Base-by-base conservation (phyloP, 2,888 invertebrate genomes). In the Drosophila trichaetosa region DNA sequence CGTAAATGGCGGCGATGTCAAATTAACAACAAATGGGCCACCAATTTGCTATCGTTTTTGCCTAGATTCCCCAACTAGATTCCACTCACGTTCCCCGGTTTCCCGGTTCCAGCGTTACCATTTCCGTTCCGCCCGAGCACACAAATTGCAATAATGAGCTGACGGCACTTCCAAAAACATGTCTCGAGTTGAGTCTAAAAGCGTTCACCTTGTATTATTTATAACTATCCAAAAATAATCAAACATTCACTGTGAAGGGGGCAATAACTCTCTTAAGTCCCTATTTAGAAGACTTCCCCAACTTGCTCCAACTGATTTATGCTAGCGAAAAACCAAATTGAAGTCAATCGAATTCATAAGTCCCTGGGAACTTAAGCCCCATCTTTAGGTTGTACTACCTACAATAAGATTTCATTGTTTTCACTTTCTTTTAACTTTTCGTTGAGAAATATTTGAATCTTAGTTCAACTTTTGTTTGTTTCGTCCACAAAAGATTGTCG, bases 1-100 rank as follows among this genome's bases (percentile, higher is more conserved):
- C 70, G 33, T 72, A 69, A 68, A 73, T 65, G 68, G 68, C 46
- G 53, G 36, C 67, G 52, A 73, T 79, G 72, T 63, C 72, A 83
- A 86, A 76, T 83, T 74, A 81, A 74, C 74, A 69, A 71, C 71
- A 62, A 78, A 70, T 60, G 60, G 48, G 57, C 36, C 60, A 57
- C 60, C 53, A 74, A 67, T 73, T 59, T 38, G 51, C 21, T 36
- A 38, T 21, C 42, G n/a, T 24, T 38, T 46, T 29, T 7, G 7
- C 34, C 31, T 46, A 57, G 42, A 58, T n/a, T 33, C 27, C 34
- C 38, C 52, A 36, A 38, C 31, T 29, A 29, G 38, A 36, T 38
- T 51, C 48, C 40, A 18, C 21, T 53, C 33, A 21, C 27, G 2
- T 27, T 40, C 34, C 38, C 56, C 18, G 11, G 7, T 8, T 27